Evolutionary conservation across 2,113 vertebrate genomes (phyloP).

Genomic region (Pungitius pungitius): DNA sequence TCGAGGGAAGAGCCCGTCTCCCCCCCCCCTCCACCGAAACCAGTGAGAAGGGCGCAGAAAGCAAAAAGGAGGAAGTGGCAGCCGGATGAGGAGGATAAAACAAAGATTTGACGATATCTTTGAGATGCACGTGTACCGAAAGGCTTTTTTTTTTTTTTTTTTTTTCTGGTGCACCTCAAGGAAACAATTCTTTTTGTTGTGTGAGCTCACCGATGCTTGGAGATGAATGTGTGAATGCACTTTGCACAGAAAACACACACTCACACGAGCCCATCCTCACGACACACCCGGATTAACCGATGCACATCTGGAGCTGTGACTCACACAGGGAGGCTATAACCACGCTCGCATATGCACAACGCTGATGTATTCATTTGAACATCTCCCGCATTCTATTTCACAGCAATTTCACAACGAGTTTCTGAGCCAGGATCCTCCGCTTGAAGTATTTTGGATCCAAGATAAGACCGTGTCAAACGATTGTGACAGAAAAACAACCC

Average conservation of each 20-base stretch:
- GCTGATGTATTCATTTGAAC: slow-evolving; percentile 62
- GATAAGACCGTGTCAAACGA: slow-evolving; percentile 62
- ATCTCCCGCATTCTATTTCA: slow-evolving; percentile 61
- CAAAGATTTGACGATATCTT: slow-evolving; percentile 50
- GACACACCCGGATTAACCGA: slow-evolving; percentile 62
- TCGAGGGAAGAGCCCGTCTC: slow-evolving; percentile 42
- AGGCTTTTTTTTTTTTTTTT: slow-evolving; percentile 16
- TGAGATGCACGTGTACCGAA: slow-evolving; percentile 28
- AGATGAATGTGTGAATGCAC: slow-evolving; percentile 34
- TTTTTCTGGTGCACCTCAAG: slow-evolving; percentile 40
- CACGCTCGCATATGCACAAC: slow-evolving; percentile 57
- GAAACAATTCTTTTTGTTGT: slow-evolving; percentile 25
- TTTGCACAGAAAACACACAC: slow-evolving; percentile 4
- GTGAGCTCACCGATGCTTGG: slow-evolving; percentile 20
- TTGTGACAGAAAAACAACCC: slow-evolving; percentile 40
- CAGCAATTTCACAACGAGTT: slow-evolving; percentile 67
- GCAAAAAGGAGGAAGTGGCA: slow-evolving; percentile 18
- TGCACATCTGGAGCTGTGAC: slow-evolving; percentile 58
- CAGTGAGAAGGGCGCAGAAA: slow-evolving; percentile 35
- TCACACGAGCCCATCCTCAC: slow-evolving; percentile 11
- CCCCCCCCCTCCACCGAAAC: slow-evolving; percentile 12
- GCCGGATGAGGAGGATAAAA: slow-evolving; percentile 23
- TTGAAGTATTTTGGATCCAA: slow-evolving; percentile 65
- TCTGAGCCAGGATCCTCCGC: slow-evolving; percentile 48
- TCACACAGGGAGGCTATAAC: slow-evolving; percentile 59